phyloP scores from a whole-genome alignment of 1,140 invertebrate species.

The Gonioctena quinquepunctata region DNA sequence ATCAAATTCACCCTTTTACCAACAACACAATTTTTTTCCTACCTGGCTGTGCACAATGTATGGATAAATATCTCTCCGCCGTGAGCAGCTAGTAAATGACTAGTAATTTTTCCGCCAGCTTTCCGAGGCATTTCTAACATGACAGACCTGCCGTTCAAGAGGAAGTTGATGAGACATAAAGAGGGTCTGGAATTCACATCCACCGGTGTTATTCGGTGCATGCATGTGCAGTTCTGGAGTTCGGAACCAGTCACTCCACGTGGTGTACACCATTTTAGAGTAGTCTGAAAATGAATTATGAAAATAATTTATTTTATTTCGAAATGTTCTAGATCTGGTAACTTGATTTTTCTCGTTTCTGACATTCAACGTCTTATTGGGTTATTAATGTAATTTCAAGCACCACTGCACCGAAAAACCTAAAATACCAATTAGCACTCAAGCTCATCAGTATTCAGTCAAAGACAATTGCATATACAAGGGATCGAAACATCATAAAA shows the following conservation, averaged over 20 bases:
- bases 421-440: too few relatives aligned
- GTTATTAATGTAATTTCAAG: too few relatives aligned
- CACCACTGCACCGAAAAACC: too few relatives aligned
- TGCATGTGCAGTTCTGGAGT: slow-evolving; percentile 78
- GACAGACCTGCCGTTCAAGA: slow-evolving; percentile 90
- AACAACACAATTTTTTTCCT: slow-evolving; percentile 3
- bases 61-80: slow-evolving; percentile 97
- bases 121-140: slow-evolving; percentile 93
- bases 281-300: slow-evolving; percentile 65
- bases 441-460: too few relatives aligned
- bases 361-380: too few relatives aligned
- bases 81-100: slow-evolving; percentile 90
- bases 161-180: slow-evolving; percentile 94
- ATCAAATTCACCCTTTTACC: too few relatives aligned
- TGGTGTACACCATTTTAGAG: slow-evolving; percentile 95
- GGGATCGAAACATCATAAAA: too few relatives aligned
- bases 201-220: slow-evolving; percentile 91
- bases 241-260: slow-evolving; percentile 78
- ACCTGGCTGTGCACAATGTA: slow-evolving; percentile 78
- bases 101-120: slow-evolving; percentile 84
- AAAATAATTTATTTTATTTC: slow-evolving; percentile 59
- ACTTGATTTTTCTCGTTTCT: too few relatives aligned
- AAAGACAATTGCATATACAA: too few relatives aligned
- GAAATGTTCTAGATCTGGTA: too few relatives aligned
- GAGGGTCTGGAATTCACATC: slow-evolving; percentile 95